Evolutionary conservation across 2,888 invertebrate genomes (phyloP).

Genomic region (Ornithoptera priamus): DNA sequence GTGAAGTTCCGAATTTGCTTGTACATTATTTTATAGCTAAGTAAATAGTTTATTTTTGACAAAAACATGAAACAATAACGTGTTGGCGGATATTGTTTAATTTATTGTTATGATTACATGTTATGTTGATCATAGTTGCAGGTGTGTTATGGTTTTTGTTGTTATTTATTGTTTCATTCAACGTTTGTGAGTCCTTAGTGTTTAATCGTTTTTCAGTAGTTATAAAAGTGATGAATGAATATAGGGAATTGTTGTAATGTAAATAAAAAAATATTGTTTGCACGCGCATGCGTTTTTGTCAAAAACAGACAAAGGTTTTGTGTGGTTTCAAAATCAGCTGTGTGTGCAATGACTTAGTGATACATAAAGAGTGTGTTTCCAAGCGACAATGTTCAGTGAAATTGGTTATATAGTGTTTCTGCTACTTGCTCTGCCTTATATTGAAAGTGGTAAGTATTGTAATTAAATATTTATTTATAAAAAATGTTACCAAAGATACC

Average conservation of each 20-base stretch:
- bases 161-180: constrained; percentile 64
- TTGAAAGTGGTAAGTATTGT: constrained; percentile 83
- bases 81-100: constrained; percentile 40
- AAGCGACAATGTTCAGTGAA: constrained; percentile 82
- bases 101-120: constrained; percentile 39
- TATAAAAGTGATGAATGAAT: constrained; percentile 46
- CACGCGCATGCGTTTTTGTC: constrained; percentile 80
- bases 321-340: constrained; percentile 81
- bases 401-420: constrained; percentile 84
- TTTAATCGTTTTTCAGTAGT: constrained; percentile 45
- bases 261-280: constrained; percentile 75
- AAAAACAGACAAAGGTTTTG: constrained; percentile 82
- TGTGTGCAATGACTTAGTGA: constrained; percentile 79
- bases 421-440: constrained; percentile 84
- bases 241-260: constrained; percentile 68
- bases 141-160: constrained; percentile 52
- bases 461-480: neutral
- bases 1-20: constrained; percentile 50
- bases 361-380: constrained; percentile 69
- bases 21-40: constrained; percentile 48
- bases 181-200: constrained; percentile 40
- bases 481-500: neutral
- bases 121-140: constrained; percentile 37
- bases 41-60: constrained; percentile 45
- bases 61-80: constrained; percentile 46